Evolutionary conservation across 2,113 vertebrate genomes (phyloP).

Genomic region (Taxidea taxus): DNA sequence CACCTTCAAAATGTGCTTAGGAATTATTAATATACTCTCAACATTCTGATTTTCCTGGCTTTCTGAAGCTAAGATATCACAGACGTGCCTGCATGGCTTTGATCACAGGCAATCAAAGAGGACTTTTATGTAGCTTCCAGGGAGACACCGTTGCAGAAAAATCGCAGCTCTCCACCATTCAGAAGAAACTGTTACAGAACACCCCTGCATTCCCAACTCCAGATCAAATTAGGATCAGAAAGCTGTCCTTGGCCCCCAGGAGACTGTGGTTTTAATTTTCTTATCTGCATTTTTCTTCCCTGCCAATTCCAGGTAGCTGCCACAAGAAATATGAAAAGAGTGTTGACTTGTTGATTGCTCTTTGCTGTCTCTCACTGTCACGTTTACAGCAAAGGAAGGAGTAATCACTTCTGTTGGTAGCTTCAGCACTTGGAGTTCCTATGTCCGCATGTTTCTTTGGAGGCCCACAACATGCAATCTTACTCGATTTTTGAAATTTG

Average conservation of each 20-base stretch:
- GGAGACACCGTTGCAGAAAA: background rate
- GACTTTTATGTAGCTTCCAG: conserved; percentile 30
- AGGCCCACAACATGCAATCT: background rate
- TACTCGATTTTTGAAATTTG: background rate
- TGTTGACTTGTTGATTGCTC: background rate
- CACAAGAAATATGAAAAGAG: background rate
- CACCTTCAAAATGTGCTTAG: conserved; percentile 42
- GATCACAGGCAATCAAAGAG: conserved; percentile 67
- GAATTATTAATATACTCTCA: conserved; percentile 25
- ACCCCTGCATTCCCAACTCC: background rate
- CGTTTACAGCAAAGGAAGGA: background rate
- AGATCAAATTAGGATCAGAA: conserved; percentile 36
- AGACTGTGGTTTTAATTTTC: conserved; percentile 29
- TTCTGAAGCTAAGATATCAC: conserved; percentile 25
- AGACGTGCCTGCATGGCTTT: conserved; percentile 32
- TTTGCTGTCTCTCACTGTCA: background rate
- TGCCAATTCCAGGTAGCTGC: background rate
- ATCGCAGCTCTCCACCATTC: background rate
- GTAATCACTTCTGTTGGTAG: background rate
- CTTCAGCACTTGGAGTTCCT: background rate
- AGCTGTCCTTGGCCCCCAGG: background rate
- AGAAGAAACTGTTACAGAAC: background rate
- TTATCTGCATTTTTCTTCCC: conserved; percentile 26
- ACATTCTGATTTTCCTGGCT: conserved; percentile 20
- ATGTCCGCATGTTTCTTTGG: background rate